phyloP scores from a whole-genome alignment of 92 coral and sea anemone genomes.

The Porites lobata region DNA sequence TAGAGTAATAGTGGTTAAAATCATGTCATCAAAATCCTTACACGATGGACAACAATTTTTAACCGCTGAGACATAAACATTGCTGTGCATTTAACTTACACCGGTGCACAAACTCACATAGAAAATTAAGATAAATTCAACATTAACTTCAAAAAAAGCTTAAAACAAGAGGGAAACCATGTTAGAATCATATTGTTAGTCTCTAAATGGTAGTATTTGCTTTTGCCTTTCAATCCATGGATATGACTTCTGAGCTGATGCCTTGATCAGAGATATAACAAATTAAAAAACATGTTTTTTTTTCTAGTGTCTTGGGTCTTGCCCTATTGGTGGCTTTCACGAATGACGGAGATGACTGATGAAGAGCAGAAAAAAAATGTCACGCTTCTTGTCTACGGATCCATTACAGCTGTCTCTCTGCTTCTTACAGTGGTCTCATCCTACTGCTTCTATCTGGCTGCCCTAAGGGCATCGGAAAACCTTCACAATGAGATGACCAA shows the following conservation, averaged over 20 bases:
- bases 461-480: neutral
- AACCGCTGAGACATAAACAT: too few species aligned
- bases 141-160: too few species aligned
- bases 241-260: neutral
- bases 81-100: too few species aligned
- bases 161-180: too few species aligned
- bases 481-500: constrained; percentile 6
- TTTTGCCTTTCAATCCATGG: neutral
- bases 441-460: constrained; percentile 4
- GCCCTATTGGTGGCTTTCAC: constrained; percentile 39
- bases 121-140: too few species aligned
- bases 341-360: neutral
- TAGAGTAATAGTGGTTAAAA: too few species aligned
- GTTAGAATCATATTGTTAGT: too few species aligned
- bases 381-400: neutral
- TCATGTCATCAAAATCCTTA: too few species aligned
- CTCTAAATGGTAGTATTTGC: too few species aligned
- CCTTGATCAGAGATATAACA: neutral
- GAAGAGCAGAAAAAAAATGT: neutral
- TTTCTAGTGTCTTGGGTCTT: constrained; percentile 16
- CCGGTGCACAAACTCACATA: too few species aligned
- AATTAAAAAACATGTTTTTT: neutral
- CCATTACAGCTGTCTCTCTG: neutral
- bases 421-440: constrained; percentile 1
- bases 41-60: too few species aligned